Conservation (phyloP, 2,797 vertebrate genomes). For the Peromyscus eremicus region DNA sequence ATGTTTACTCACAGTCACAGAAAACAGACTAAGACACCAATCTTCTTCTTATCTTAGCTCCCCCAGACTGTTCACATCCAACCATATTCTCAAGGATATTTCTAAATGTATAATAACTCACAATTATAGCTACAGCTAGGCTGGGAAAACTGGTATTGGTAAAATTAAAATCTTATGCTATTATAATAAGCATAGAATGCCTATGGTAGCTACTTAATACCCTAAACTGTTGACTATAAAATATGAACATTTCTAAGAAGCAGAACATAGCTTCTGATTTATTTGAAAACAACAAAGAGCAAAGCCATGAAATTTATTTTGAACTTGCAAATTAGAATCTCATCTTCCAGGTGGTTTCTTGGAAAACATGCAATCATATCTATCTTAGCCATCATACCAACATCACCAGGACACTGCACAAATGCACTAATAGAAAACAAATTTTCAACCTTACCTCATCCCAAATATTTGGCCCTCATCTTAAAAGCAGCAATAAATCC, state of each 20-base stretch:
- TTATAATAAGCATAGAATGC: conserved; percentile 43
- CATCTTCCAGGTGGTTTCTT: conserved; percentile 19
- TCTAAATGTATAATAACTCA: neutral
- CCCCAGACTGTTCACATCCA: neutral
- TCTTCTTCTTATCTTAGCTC: neutral
- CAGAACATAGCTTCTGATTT: conserved; percentile 54
- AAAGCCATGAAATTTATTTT: conserved; percentile 48
- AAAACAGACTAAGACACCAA: neutral
- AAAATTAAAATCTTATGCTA: conserved; percentile 61
- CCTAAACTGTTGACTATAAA: conserved; percentile 40
- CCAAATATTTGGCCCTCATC: conserved; percentile 63
- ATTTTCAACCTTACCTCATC: conserved; percentile 68
- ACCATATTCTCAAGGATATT: neutral
- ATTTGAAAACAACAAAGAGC: conserved; percentile 53
- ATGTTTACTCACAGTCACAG: neutral
- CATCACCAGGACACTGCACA: neutral
- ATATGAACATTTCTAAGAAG: conserved; percentile 46
- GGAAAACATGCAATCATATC: conserved; percentile 4
- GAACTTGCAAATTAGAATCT: conserved; percentile 25
- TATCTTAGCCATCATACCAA: conserved; percentile 37
- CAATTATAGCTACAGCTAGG: neutral
- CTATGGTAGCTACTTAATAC: conserved; percentile 17
- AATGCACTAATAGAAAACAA: conserved; percentile 66
- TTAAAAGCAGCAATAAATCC: conserved; percentile 83
- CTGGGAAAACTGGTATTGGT: neutral